Evolutionary conservation across 2,888 invertebrate genomes (phyloP), one percentile per base, ranked within the genome.

Genomic region (Carpatolechia fugitivella): DNA sequence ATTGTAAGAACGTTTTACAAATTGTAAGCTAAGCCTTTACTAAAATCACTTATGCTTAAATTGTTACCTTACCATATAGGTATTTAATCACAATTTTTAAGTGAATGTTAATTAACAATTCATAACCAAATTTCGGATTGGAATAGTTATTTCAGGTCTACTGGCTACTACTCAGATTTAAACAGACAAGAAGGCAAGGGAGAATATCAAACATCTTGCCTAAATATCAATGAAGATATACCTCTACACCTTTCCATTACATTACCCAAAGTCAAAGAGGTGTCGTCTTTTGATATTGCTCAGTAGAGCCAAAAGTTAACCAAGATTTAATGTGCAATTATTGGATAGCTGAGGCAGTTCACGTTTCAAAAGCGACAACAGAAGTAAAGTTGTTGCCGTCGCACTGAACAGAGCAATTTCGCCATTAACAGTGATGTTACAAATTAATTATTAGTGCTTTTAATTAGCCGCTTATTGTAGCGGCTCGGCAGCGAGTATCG

Each of bases 381-480:
- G 65, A 70, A 65, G 52, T 59, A 65, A 70, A 65, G 52, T 59
- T 60, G 63, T 61, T 60, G 59, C 65, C 62, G 6, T 49, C 7
- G n/a, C 18, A 48, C 36, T 38, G 54, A 63, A 66, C 63, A 72
- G 66, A 64, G 70, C 70, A 74, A 70, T 76, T 70, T 71, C 59
- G 68, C 64, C 69, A 70, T 76, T 69, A 71, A 67, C 73, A 69
- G 64, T 69, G 75, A 78, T 75, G 73, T 74, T 70, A 70, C 70
- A 70, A 80, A 81, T 81, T 80, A 78, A 78, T 83, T 82, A 82
- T 82, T 74, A 74, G 75, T 73, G 76, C 78, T 82, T 84, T 82
- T 82, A 84, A 85, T 86, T 82, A 83, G 72, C 60, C 71, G 70
- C 74, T 79, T 74, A 81, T 76, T 75, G 74, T 72, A 74, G 65